Evolutionary conservation across 2,113 vertebrate genomes (phyloP).

Genomic region (Rhombomys opimus): DNA sequence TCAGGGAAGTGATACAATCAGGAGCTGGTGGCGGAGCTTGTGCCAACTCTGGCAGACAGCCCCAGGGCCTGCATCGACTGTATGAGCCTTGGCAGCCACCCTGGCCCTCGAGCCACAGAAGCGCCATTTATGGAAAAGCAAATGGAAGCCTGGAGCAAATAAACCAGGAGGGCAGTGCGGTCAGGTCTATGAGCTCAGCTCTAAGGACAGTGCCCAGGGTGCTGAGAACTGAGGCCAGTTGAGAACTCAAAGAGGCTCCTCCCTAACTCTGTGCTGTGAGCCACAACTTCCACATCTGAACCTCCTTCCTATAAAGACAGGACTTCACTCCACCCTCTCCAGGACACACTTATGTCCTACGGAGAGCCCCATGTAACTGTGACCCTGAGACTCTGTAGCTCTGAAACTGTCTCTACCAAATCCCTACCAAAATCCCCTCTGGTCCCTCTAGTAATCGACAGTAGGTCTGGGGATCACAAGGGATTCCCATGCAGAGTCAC

Average conservation of each 20-base stretch:
- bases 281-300: neutral
- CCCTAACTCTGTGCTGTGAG: neutral
- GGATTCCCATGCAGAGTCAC: neutral
- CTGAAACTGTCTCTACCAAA: neutral
- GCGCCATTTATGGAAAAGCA: constrained; percentile 37
- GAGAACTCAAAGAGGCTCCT: neutral
- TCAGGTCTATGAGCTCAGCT: neutral
- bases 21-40: neutral
- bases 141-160: neutral
- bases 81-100: constrained; percentile 6
- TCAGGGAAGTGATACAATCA: constrained; percentile 11
- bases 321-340: neutral
- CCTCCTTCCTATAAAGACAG: neutral
- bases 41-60: constrained; percentile 43
- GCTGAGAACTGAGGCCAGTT: neutral
- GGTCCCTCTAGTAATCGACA: neutral
- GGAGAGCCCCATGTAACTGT: neutral
- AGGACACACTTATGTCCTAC: neutral
- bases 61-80: neutral
- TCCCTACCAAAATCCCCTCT: neutral
- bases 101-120: neutral
- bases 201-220: neutral
- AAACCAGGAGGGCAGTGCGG: neutral
- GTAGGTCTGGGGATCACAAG: neutral
- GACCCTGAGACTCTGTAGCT: neutral